These are phyloP conservation scores for Syndactyla subalaris DNA, from an alignment of 2,797 vertebrate species.

Conservation along the genomic window DNA sequence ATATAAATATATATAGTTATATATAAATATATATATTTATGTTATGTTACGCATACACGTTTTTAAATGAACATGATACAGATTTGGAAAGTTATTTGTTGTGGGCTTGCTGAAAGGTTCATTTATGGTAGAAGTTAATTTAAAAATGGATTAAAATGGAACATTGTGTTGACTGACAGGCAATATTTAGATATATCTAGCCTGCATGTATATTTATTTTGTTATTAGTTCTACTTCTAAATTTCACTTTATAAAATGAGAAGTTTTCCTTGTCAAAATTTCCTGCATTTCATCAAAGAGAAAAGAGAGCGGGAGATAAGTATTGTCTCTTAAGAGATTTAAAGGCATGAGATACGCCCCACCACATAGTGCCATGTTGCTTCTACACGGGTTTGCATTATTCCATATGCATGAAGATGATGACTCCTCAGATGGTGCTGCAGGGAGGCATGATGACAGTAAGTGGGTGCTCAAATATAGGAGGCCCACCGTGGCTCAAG, in stretches of 20 bases:
- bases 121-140: not conserved
- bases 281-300: not conserved
- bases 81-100: not conserved
- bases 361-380: not conserved
- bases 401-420: not conserved
- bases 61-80: not conserved
- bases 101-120: not conserved
- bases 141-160: not conserved
- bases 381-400: not conserved
- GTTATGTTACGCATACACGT: not conserved
- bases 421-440: fast-evolving
- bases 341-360: not conserved
- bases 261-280: not conserved
- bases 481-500: not conserved
- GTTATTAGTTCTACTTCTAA: not conserved
- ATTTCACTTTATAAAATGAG: not conserved
- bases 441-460: fast-evolving
- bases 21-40: not conserved
- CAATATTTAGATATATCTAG: not conserved
- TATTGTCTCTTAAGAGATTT: not conserved
- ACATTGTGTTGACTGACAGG: not conserved
- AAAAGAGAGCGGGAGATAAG: not conserved
- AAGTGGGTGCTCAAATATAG: not conserved
- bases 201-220: not conserved
- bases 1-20: not conserved